Evolutionary conservation across 1,140 invertebrate genomes (phyloP), one percentile per base, ranked within the genome.

Genomic region (Neodiprion fabricii): DNA sequence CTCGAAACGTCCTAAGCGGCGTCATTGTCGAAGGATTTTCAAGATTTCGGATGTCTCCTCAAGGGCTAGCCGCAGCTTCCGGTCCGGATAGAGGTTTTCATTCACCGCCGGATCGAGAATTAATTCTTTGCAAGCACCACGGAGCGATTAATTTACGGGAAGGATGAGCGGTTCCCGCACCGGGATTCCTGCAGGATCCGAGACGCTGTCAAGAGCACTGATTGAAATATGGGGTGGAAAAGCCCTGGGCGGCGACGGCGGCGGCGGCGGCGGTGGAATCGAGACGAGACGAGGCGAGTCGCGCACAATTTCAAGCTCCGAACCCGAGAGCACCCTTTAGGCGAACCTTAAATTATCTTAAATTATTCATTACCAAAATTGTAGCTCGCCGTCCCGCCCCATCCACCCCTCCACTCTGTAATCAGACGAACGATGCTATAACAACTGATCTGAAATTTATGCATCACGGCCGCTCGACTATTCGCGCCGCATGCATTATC

Each of bases 161-260:
- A 67, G 70, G n/a, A 73, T 72, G 53, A 73, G 73, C 74, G 74
- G 71, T 79, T 82, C 75, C 76, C 75, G 77, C 78, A 70, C 75
- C 71, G 69, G 28, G n/a, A 12, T 12, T 71, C 76, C 76, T 76
- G 71, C 79, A 79, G 76, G 74, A 76, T 14, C 11, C 12, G 67
- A 47, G 67, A 69, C 73, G 71, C 84, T 84, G 83, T 85, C 83
- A 83, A 80, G 79, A 84, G 74, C 79, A 84, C 81, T 86, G 83
- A 86, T 88, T 87, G 85, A 86, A 88, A 87, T 86, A 82, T 85
- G 83, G 82, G 81, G 81, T 84, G 81, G 83, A 79, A 83, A 82
- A 85, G 85, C 80, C 84, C 81, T 80, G 68, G 81, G 82, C 82
- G 78, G 80, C 78, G 77, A 78, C 76, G 78, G 81, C 78, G 80